Base-by-base conservation (phyloP, 64 coral and sea anemone species). In the Montipora sp. region DNA sequence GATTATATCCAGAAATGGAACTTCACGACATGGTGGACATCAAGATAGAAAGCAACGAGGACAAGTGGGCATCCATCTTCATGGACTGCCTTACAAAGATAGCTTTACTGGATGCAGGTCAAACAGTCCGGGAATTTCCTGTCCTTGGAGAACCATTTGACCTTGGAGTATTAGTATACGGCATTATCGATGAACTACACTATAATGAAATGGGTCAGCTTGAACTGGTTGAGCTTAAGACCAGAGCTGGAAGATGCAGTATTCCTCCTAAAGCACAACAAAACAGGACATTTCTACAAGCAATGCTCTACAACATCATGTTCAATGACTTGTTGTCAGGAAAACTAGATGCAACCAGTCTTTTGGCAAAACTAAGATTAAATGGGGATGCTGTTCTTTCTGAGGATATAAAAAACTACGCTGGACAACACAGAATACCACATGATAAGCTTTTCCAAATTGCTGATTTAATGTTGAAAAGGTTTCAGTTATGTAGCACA, bases 171-270 rank as follows among this genome's bases (percentile, higher is more conserved):
- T 95, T 95, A 63, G 78, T 95, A 24, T 65, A 95, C 44, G 93
- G 93, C 22, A 95, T 95, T 18, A 91, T 95, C 79, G 93, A 95
- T 77, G 93, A 95, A 80, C 23, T 91, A 5, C 48, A n/a, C 49
- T 91, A 87, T 21, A 95, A 91, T 55, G 80, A 90, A 77, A 91
- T 70, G 16, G 74, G 81, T 65, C 67, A 95, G 69, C 75, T 71
- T 9, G 89, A 91, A 89, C 58, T 95, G 49, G 79, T 91, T 77
- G 93, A 95, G 51, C 60, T 95, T 10, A 95, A 95, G 71, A 95
- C 93, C 19, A 91, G 93, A 60, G 49, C 81, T 91, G 69, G 65
- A 11, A 80, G 73, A 16, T 46, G 18, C 60, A 75, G 51, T 11
- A 23, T 87, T 8, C 93, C 93, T 19, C 73, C 89, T 15, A 87